phyloP scores from a whole-genome alignment of 2,797 vertebrate species.

The Clamator glandarius region DNA sequence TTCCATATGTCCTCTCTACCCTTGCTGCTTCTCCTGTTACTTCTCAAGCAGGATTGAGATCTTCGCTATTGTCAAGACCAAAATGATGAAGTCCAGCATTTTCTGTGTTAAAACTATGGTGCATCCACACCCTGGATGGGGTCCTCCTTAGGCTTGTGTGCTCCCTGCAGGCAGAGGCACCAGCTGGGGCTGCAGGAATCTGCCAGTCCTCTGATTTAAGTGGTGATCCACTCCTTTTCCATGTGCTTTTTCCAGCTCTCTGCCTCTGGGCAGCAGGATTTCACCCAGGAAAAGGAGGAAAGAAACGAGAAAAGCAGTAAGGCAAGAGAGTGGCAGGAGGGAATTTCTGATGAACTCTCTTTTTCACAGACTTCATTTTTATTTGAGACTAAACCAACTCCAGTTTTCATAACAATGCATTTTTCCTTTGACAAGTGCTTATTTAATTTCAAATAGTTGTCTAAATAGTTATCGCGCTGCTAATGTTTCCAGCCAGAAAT shows the following conservation, averaged over 20 bases:
- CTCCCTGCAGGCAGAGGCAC: background rate
- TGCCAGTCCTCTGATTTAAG: background rate
- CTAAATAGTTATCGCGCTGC: constrained; percentile 38
- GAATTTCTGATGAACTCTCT: background rate
- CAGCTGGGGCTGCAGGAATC: background rate
- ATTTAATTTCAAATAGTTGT: constrained; percentile 39
- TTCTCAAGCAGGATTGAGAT: background rate
- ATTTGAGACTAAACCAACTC: background rate
- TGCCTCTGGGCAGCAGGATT: background rate
- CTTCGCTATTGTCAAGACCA: background rate
- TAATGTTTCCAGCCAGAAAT: constrained; percentile 36
- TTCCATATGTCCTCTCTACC: background rate
- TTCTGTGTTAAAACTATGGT: rapidly evolving
- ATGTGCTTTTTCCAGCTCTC: background rate
- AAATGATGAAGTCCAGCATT: background rate
- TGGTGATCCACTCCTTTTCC: background rate
- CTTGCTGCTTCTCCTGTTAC: background rate
- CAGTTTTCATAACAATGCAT: constrained; percentile 29
- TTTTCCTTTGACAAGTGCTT: constrained; percentile 47
- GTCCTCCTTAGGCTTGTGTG: rapidly evolving
- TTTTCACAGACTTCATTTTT: background rate
- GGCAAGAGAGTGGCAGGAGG: background rate
- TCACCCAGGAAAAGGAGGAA: background rate
- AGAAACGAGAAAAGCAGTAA: background rate
- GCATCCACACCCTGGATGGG: background rate